Evolutionary conservation across 2,113 vertebrate species (phyloP), one percentile per base, ranked within the genome.

Genomic region (Glaucidium brasilianum): DNA sequence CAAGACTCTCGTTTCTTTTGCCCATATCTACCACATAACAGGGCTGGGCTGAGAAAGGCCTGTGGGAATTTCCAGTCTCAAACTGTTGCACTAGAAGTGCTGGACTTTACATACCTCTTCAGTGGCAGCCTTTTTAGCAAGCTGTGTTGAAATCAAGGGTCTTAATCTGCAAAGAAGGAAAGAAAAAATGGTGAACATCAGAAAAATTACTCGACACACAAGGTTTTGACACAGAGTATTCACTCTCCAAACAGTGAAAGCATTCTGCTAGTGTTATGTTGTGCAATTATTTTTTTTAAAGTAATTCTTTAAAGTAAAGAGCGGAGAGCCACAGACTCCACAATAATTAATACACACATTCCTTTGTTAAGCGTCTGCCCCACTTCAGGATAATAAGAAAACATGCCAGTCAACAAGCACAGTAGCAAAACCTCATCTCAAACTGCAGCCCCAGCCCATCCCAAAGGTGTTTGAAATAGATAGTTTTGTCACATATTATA

Each of bases 91-190:
- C 49, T 45, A 59, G 26, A 90, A 86, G 37, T 62, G 59, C 67
- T 86, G 92, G 62, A 63, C 39, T 67, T 94, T 25, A 73, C 90
- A 34, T 92, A 99, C 99, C 99, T 99, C 97, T 93, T 98, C 98
- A 6, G 96, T 59, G 1, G 98, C 98, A 37, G 97, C 95, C 96
- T 99, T 99, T 98, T 99, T 99, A 43, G 92, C 89, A 19, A 98
- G 97, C 67, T 98, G 99, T 14, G 97, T 91, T 12, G 97, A 98
- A 94, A 99, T 98, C 96, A 99, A 97, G 4, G 99, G 99, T 93
- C 98, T 98, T 96, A 99, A 97, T 97, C 99, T 99, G 95, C 32
- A 74, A 96, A 98, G 62, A 96, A 93, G 67, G 88, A 92, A 85
- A 77, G 58, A 49, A 76, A 58, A 75, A 56, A 92, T 6, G n/a